These are phyloP conservation scores for Pristionchus mayeri DNA, from an alignment of 2,888 invertebrate genomes.

Conservation along the genomic window DNA sequence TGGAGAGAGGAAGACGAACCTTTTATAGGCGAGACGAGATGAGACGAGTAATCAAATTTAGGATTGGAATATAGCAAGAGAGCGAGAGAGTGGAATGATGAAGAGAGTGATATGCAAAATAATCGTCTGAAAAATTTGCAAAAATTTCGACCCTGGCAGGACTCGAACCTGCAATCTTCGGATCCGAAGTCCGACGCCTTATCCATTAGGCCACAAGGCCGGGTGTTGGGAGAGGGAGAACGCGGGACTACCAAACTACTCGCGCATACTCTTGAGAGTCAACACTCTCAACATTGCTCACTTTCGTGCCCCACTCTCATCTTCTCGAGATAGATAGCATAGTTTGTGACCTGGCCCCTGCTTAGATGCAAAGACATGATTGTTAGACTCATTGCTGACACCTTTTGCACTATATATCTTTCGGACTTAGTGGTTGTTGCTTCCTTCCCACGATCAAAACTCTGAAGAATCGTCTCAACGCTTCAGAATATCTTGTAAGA, in stretches of 20 bases:
- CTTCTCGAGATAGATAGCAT: no score
- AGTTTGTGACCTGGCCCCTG: no score
- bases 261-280: not conserved
- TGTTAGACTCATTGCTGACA: no score
- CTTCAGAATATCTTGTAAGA: no score
- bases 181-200: conserved; percentile 75
- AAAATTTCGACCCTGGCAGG: conserved; percentile 57
- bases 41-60: not conserved
- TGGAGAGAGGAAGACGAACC: not conserved
- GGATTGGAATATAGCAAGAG: not conserved
- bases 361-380: no score
- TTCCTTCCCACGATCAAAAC: no score
- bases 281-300: not conserved
- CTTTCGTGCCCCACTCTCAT: not conserved
- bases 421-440: no score
- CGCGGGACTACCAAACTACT: not conserved
- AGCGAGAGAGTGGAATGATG: not conserved
- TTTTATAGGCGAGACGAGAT: conserved; percentile 6
- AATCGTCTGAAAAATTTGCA: no score
- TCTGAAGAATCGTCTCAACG: no score
- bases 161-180: conserved; percentile 67
- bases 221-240: not conserved
- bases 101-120: no score
- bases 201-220: conserved; percentile 75
- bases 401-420: no score